phyloP scores from a whole-genome alignment of 2,113 vertebrate genomes.

The Microcebus murinus region DNA sequence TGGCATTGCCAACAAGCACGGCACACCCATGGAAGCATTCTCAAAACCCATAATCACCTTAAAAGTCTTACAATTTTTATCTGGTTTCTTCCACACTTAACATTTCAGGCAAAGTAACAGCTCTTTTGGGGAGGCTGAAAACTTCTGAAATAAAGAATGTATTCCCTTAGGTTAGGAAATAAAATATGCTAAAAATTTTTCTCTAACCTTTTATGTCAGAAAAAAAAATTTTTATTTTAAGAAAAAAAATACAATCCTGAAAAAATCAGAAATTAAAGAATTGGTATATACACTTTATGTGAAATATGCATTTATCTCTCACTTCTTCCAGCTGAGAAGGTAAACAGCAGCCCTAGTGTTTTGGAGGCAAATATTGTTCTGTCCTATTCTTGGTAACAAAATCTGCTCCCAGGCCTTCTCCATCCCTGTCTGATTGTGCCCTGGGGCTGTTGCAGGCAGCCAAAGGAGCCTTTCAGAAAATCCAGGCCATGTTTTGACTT shows the following conservation, averaged over 20 bases:
- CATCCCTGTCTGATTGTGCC: slow-evolving; percentile 67
- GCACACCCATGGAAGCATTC: not conserved
- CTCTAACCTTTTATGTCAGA: slow-evolving; percentile 39
- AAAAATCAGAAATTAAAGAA: slow-evolving; percentile 57
- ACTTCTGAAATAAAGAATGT: slow-evolving; percentile 66
- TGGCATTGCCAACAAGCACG: not conserved
- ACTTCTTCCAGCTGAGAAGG: slow-evolving; percentile 65
- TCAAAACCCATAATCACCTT: not conserved
- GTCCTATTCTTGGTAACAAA: slow-evolving; percentile 75
- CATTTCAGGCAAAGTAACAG: slow-evolving; percentile 37
- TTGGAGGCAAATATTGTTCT: slow-evolving; percentile 73
- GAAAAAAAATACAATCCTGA: not conserved
- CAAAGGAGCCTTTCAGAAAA: slow-evolving; percentile 76
- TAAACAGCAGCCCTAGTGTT: slow-evolving; percentile 60
- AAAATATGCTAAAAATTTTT: slow-evolving; percentile 60
- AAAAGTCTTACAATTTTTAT: slow-evolving; percentile 4
- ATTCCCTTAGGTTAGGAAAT: slow-evolving; percentile 64
- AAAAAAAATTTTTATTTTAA: not conserved
- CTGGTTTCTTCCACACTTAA: not conserved
- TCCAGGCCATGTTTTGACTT: slow-evolving; percentile 79
- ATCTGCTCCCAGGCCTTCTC: slow-evolving; percentile 75
- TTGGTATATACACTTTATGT: slow-evolving; percentile 38
- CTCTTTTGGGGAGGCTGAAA: slow-evolving; percentile 30
- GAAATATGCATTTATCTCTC: slow-evolving; percentile 54
- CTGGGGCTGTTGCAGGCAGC: slow-evolving; percentile 65